A percentile compares a stretch with the other conserved stretches of the same genome.
These are phyloP conservation scores for Synanthedon myopaeformis DNA, from an alignment of 2,888 invertebrate species.

Conservation along the genomic window DNA sequence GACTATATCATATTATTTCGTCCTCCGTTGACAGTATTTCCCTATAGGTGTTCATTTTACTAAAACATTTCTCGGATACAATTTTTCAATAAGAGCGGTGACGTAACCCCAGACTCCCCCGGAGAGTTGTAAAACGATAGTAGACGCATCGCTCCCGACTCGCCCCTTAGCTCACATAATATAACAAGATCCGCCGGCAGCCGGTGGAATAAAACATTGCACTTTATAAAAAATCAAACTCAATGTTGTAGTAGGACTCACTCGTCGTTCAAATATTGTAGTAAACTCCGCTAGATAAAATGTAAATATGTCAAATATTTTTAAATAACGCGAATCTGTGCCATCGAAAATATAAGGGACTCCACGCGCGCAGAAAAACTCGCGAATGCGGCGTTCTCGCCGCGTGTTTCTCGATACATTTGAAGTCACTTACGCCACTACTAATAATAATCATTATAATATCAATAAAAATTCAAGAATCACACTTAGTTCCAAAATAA, in stretches of 20 bases:
- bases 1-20: neutral
- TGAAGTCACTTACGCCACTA: constrained; percentile 66
- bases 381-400: constrained; percentile 14
- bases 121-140: constrained; percentile 24
- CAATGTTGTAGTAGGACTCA: constrained; percentile 70
- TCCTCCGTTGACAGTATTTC: neutral
- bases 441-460: constrained; percentile 70
- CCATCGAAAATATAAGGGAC: constrained; percentile 67
- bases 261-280: constrained; percentile 69
- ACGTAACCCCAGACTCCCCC: constrained; percentile 27
- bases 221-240: constrained; percentile 67
- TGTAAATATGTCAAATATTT: constrained; percentile 69
- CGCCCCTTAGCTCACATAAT: constrained; percentile 51
- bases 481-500: constrained; percentile 82
- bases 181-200: constrained; percentile 65
- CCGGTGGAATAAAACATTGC: constrained; percentile 70
- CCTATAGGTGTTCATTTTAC: neutral
- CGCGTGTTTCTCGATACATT: constrained; percentile 43
- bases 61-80: constrained; percentile 3
- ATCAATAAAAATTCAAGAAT: constrained; percentile 76
- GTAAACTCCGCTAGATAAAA: constrained; percentile 69
- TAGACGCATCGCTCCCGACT: constrained; percentile 32
- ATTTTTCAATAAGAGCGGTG: constrained; percentile 13
- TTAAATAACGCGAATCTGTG: constrained; percentile 66
- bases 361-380: constrained; percentile 61